phyloP scores from a whole-genome alignment of 2,797 vertebrate species.

The Crotalus adamanteus region DNA sequence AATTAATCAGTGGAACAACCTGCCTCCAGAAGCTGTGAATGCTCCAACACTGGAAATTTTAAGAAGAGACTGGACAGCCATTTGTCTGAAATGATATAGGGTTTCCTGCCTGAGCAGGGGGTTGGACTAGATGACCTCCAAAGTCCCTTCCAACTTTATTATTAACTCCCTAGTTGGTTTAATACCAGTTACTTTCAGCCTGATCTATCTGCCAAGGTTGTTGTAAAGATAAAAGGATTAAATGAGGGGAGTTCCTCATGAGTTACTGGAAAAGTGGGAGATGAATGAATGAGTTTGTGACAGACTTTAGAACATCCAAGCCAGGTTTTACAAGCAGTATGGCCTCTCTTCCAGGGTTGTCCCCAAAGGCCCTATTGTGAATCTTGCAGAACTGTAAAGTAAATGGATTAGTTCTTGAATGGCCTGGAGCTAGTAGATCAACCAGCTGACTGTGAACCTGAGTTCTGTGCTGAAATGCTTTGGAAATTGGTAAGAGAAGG shows the following conservation, averaged over 20 bases:
- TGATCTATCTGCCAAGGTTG: neutral
- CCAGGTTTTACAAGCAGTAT: neutral
- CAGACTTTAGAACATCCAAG: neutral
- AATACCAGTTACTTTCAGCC: neutral
- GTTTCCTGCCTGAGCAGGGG: too few species aligned
- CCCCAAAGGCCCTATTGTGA: neutral
- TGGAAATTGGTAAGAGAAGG: neutral
- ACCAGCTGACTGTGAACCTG: neutral
- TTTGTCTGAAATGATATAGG: too few species aligned
- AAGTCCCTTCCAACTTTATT: too few species aligned
- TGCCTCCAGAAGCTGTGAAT: too few species aligned
- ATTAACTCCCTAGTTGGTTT: neutral
- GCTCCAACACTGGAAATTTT: too few species aligned
- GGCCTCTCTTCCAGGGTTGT: neutral
- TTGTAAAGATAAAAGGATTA: neutral
- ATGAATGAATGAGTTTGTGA: neutral
- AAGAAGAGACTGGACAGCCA: too few species aligned
- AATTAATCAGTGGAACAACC: too few species aligned
- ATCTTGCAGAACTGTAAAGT: neutral
- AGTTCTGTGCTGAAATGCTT: neutral
- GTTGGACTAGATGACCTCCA: too few species aligned
- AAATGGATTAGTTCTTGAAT: neutral
- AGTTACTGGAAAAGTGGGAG: neutral
- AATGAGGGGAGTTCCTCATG: neutral
- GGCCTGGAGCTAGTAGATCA: neutral